A percentile compares a stretch with the other conserved stretches of the same genome.
phyloP scores from a whole-genome alignment of 2,113 vertebrate species.

The Tinamus guttatus region DNA sequence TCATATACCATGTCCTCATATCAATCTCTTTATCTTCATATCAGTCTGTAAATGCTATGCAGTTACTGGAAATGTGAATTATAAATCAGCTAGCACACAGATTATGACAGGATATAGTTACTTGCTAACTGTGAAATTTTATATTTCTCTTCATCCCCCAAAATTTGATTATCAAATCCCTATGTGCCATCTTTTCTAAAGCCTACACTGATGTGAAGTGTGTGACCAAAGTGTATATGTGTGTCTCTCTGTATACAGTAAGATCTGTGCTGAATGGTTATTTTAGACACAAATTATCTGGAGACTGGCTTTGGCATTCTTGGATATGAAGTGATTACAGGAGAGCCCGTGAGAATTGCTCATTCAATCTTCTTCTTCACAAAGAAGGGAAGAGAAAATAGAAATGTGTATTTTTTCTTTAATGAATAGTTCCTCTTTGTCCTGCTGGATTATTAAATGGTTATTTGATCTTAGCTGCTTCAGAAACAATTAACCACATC shows the following conservation, averaged over 20 bases:
- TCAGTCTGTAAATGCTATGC: neutral
- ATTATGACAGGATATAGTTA: neutral
- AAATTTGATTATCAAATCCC: accelerated
- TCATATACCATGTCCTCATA: neutral
- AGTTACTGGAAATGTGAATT: neutral
- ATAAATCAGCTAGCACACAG: neutral
- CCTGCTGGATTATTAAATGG: slow-evolving; percentile 31
- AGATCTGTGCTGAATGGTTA: neutral
- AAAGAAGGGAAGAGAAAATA: neutral
- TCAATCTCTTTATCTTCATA: neutral
- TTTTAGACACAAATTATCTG: neutral
- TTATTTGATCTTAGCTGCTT: slow-evolving; percentile 55
- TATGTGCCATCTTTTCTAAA: neutral
- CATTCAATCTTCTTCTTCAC: neutral
- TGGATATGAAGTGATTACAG: neutral
- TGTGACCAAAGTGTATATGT: neutral
- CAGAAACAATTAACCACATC: slow-evolving; percentile 61
- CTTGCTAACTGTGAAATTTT: neutral
- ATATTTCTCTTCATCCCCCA: neutral
- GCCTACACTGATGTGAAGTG: neutral
- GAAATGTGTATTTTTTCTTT: neutral
- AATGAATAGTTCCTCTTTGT: slow-evolving; percentile 11
- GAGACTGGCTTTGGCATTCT: neutral
- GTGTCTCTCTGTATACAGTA: neutral
- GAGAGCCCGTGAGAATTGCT: neutral